These are phyloP conservation scores for Leptinotarsa tumamoca DNA, from an alignment of 2,888 invertebrate genomes.

Conservation along the genomic window DNA sequence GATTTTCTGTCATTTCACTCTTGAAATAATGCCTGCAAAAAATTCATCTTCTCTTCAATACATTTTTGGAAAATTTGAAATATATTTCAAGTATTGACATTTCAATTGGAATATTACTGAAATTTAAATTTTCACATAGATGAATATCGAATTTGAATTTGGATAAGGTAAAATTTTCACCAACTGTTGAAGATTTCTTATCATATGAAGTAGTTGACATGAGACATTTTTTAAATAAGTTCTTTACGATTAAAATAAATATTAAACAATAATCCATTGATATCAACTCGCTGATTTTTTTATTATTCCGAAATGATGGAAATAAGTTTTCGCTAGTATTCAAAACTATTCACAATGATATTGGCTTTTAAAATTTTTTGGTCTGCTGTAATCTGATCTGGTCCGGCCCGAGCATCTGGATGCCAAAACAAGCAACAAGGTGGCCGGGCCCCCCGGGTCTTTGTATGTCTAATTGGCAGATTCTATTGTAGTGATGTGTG, in stretches of 20 bases:
- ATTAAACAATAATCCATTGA: background rate
- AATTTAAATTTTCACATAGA: no score
- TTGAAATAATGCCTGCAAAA: no score
- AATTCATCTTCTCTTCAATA: no score
- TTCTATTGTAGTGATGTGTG: slow-evolving; percentile 65
- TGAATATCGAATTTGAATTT: no score
- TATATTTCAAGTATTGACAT: no score
- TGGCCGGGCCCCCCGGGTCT: slow-evolving; percentile 36
- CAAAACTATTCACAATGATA: background rate
- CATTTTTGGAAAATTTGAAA: no score
- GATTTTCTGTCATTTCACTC: slow-evolving; percentile 7
- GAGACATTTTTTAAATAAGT: no score
- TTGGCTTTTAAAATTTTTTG: slow-evolving; percentile 21
- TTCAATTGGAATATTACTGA: no score
- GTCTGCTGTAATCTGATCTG: slow-evolving; percentile 50
- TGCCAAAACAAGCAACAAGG: slow-evolving; percentile 29
- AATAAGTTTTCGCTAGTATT: background rate
- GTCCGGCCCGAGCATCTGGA: slow-evolving; percentile 45
- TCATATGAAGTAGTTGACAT: no score
- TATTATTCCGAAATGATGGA: background rate
- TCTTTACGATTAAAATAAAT: background rate
- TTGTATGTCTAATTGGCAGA: slow-evolving; percentile 62
- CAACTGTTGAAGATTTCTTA: no score
- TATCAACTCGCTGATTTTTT: background rate
- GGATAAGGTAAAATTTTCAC: no score